A percentile compares a stretch with the other conserved stretches of the same genome.
These are phyloP conservation scores for Leiothrix lutea DNA, from an alignment of 2,113 vertebrate genomes.

Conservation along the genomic window DNA sequence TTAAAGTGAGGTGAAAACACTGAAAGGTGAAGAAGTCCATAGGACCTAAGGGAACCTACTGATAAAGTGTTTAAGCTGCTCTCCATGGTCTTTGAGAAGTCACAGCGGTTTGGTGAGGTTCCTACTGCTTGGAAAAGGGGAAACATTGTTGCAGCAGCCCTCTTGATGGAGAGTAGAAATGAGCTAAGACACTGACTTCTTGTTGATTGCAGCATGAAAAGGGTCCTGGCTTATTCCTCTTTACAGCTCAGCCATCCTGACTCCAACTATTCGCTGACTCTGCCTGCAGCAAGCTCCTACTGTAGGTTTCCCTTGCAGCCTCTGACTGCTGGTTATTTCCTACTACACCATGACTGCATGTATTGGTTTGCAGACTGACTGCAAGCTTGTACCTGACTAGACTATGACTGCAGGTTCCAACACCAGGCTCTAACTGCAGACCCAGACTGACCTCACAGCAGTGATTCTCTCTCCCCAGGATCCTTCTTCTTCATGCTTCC, in stretches of 20 bases:
- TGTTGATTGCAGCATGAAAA: background rate
- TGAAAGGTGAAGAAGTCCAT: background rate
- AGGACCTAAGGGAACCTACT: background rate
- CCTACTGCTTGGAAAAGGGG: background rate
- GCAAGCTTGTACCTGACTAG: background rate
- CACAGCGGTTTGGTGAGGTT: background rate
- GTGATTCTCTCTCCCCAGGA: background rate
- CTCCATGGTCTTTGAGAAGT: background rate
- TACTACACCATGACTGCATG: too few relatives aligned
- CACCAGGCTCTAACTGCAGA: background rate
- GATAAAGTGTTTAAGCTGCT: background rate
- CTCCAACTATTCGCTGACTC: background rate
- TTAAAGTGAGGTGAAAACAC: background rate
- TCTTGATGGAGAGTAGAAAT: background rate
- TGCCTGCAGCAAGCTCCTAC: background rate
- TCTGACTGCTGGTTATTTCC: background rate
- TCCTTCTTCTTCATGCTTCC: background rate
- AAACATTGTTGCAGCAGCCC: background rate
- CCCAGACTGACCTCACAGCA: background rate
- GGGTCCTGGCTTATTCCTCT: background rate
- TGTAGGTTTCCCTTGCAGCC: background rate
- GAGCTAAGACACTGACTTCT: background rate
- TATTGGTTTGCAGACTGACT: background rate
- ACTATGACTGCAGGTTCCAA: background rate
- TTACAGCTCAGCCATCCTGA: background rate